Evolutionary conservation across 2,113 vertebrate genomes (phyloP).

Genomic region (Rhinichthys klamathensis): DNA sequence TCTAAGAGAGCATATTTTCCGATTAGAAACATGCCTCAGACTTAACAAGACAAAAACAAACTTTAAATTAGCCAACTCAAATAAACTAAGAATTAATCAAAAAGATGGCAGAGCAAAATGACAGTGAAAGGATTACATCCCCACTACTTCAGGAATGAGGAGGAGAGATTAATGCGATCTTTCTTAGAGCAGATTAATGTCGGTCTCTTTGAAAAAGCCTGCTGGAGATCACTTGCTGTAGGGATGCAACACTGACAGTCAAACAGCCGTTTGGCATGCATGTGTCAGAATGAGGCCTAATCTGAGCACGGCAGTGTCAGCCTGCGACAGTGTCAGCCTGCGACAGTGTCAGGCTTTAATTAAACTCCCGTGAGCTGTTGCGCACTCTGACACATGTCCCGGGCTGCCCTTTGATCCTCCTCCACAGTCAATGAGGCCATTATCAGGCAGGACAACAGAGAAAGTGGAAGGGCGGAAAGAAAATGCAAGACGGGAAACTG

Average conservation of each 20-base stretch:
- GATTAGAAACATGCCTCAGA: neutral
- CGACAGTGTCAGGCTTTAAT: conserved; percentile 18
- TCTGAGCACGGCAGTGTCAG: neutral
- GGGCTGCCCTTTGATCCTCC: conserved; percentile 31
- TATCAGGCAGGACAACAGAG: neutral
- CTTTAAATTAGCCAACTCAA: neutral
- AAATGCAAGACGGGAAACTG: neutral
- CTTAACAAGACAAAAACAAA: conserved; percentile 5
- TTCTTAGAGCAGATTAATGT: conserved; percentile 27
- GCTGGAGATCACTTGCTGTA: conserved; percentile 11
- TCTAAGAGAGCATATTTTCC: neutral
- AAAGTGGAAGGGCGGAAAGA: conserved; percentile 4
- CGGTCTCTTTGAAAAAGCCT: neutral
- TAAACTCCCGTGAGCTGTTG: conserved; percentile 1
- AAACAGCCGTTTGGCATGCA: conserved; percentile 3
- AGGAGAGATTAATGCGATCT: conserved; percentile 16
- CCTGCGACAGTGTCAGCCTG: conserved; percentile 23
- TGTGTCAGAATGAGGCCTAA: conserved; percentile 1
- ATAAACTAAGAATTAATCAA: conserved; percentile 12
- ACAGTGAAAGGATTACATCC: neutral
- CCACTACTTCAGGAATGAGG: neutral
- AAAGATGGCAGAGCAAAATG: conserved; percentile 1
- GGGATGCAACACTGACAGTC: conserved; percentile 1
- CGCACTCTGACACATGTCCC: neutral
- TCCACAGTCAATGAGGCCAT: neutral